A percentile compares a stretch with the other conserved stretches of the same genome.
Conservation (phyloP, 2,888 invertebrate genomes). For the Calameuta idolon region DNA sequence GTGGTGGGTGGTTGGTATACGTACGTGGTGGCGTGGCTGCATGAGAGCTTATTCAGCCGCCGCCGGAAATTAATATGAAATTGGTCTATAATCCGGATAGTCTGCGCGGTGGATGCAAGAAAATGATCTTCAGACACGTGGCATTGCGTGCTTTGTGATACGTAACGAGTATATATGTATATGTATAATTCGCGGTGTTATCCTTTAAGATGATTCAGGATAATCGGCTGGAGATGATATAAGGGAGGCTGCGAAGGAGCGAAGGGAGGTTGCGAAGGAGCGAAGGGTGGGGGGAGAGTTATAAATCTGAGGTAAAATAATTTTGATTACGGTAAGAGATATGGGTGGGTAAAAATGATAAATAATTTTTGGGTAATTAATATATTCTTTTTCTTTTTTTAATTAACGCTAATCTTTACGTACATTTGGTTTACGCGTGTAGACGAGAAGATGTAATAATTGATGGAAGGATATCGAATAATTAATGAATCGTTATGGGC, state of each 20-base stretch:
- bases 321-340: neutral
- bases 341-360: too few relatives aligned
- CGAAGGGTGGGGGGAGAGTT: neutral
- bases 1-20: neutral
- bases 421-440: fast-evolving
- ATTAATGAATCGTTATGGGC: neutral
- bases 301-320: neutral
- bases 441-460: neutral
- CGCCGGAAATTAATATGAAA: conserved; percentile 50
- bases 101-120: conserved; percentile 45
- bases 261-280: neutral
- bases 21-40: neutral
- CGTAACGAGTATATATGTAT: neutral
- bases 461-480: neutral
- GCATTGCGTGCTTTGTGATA: conserved; percentile 38
- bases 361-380: too few relatives aligned
- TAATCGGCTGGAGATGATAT: neutral
- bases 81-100: conserved; percentile 47
- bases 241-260: neutral
- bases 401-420: too few relatives aligned
- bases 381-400: too few relatives aligned
- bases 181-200: neutral
- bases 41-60: conserved; percentile 10
- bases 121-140: conserved; percentile 45
- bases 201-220: neutral